Evolutionary conservation across 1,140 invertebrate genomes (phyloP).

Genomic region (Melipona quadrifasciata): DNA sequence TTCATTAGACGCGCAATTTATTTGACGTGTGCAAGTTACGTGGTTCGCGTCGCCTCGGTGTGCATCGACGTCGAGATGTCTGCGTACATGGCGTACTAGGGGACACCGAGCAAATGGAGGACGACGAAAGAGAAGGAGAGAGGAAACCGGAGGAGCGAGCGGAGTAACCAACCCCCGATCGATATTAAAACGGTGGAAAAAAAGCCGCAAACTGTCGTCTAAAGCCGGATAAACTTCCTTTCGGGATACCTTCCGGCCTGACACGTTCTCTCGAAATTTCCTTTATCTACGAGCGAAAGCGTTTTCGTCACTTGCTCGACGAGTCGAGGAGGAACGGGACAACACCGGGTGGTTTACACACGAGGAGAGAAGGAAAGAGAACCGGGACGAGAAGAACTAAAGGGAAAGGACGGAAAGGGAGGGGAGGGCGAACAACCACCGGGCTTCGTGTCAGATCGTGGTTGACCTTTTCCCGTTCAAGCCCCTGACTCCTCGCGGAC

Average conservation of each 20-base stretch:
- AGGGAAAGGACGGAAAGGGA: slow-evolving; percentile 14
- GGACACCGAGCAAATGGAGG: neutral
- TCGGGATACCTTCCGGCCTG: slow-evolving; percentile 1
- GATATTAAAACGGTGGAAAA: slow-evolving; percentile 56
- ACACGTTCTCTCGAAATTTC: neutral
- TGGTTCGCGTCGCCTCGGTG: neutral
- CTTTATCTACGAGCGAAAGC: too few relatives aligned
- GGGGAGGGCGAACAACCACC: slow-evolving; percentile 18
- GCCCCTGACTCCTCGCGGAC: slow-evolving; percentile 51
- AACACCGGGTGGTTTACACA: neutral
- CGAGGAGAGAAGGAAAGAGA: too few relatives aligned
- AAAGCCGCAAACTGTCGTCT: slow-evolving; percentile 21
- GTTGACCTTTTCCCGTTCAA: slow-evolving; percentile 65
- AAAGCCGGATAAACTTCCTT: slow-evolving; percentile 41
- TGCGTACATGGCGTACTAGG: too few relatives aligned
- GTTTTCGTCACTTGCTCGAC: neutral
- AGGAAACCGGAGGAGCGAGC: neutral
- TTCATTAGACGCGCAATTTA: too few relatives aligned
- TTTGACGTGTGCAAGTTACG: too few relatives aligned
- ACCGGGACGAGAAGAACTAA: neutral
- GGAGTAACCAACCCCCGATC: slow-evolving; percentile 19
- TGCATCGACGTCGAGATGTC: slow-evolving; percentile 33
- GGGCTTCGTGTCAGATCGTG: slow-evolving; percentile 56
- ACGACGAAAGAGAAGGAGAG: neutral
- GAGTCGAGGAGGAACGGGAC: neutral